Conservation (phyloP, 2,888 invertebrate genomes). For the Agonopterix heracliana region DNA sequence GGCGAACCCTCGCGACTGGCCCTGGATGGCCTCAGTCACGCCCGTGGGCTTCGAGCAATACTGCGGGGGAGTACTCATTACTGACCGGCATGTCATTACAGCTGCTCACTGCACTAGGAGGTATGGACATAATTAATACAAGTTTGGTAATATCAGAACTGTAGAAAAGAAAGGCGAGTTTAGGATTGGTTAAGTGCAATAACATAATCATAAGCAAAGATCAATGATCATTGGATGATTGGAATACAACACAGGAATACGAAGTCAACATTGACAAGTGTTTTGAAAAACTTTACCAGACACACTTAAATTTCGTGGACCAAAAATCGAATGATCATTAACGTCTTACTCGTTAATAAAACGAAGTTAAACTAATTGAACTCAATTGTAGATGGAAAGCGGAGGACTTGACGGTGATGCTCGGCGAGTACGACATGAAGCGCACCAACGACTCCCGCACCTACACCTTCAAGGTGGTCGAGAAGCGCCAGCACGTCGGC, state of each 20-base stretch:
- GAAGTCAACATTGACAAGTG: too few relatives aligned
- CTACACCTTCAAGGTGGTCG: constrained; percentile 80
- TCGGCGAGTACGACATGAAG: constrained; percentile 89
- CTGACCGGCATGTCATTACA: constrained; percentile 85
- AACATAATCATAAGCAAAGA: not conserved
- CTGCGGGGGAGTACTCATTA: constrained; percentile 89
- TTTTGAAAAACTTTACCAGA: too few relatives aligned
- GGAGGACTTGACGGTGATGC: constrained; percentile 79
- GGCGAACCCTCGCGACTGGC: constrained; percentile 83
- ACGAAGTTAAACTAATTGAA: too few relatives aligned
- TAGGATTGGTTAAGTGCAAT: not conserved
- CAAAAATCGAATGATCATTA: too few relatives aligned
- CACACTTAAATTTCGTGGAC: too few relatives aligned
- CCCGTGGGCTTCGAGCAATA: constrained; percentile 76
- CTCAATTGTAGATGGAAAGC: constrained; percentile 64
- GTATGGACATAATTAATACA: constrained; percentile 38
- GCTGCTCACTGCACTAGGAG: constrained; percentile 84
- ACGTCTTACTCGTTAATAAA: too few relatives aligned
- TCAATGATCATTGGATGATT: too few relatives aligned
- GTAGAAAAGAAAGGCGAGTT: not conserved
- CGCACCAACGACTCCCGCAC: constrained; percentile 80
- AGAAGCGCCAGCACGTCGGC: constrained; percentile 80
- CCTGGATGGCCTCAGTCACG: constrained; percentile 89
- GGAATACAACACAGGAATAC: too few relatives aligned
- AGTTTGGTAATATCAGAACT: not conserved